A percentile compares a stretch with the other conserved stretches of the same genome.
phyloP scores from a whole-genome alignment of 2,888 invertebrate genomes.

The Alloplasta piceator region DNA sequence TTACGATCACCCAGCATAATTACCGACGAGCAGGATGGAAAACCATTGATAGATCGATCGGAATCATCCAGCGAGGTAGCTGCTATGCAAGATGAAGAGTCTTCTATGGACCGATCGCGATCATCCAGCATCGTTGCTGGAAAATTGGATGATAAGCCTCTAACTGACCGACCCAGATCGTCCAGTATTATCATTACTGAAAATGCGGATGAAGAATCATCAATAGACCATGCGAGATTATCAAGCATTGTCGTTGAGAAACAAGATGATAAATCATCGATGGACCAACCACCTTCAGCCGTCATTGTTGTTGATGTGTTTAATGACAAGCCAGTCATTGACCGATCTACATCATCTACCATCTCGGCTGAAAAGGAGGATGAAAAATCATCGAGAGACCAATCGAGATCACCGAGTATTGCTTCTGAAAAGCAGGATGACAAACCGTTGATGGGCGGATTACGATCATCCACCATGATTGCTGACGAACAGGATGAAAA shows the following conservation, averaged over 20 bases:
- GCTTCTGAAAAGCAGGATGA: conserved; percentile 19
- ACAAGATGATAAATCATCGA: conserved; percentile 1
- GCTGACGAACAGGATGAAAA: background rate
- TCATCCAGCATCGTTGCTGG: conserved; percentile 2
- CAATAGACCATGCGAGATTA: background rate
- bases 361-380: background rate
- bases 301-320: conserved; percentile 31
- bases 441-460: background rate
- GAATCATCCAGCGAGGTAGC: conserved; percentile 1
- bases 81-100: conserved; percentile 18
- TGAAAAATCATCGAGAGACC: background rate
- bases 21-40: conserved; percentile 34
- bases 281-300: conserved; percentile 32
- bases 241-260: background rate
- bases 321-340: conserved; percentile 16
- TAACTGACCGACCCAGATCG: conserved; percentile 21
- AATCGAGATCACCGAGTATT: conserved; percentile 16
- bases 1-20: conserved; percentile 40
- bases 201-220: background rate
- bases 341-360: background rate
- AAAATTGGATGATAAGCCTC: background rate
- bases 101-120: conserved; percentile 12
- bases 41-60: background rate
- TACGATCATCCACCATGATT: conserved; percentile 23
- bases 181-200: conserved; percentile 45